A percentile compares a stretch with the other conserved stretches of the same genome.
Evolutionary conservation across 2,888 invertebrate genomes (phyloP).

Genomic region (Geophilus truncorum): DNA sequence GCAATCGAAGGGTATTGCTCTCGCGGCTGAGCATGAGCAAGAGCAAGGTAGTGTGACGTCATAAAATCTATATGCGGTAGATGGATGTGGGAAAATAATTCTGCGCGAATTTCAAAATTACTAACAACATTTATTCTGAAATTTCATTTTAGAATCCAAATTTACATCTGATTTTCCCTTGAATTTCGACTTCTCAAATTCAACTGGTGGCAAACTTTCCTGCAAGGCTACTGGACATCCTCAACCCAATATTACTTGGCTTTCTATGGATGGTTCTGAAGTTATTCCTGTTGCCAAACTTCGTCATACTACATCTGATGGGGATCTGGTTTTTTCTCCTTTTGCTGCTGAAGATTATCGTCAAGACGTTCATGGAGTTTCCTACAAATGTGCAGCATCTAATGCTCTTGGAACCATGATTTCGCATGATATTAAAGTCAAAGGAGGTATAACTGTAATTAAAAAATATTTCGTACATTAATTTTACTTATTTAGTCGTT

Average conservation of each 20-base stretch:
- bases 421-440: background rate
- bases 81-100: no score
- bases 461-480: background rate
- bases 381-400: background rate
- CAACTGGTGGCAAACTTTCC: background rate
- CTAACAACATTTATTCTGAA: no score
- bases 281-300: background rate
- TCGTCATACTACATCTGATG: background rate
- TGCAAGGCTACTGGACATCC: background rate
- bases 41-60: no score
- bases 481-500: background rate
- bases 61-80: no score
- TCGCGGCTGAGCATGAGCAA: no score
- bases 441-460: background rate
- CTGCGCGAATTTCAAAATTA: no score
- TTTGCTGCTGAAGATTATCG: background rate
- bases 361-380: background rate
- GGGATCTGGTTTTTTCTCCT: background rate
- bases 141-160: no score
- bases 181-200: background rate
- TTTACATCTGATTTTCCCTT: no score
- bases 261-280: background rate
- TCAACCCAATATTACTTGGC: background rate
- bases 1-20: no score
- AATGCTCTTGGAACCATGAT: background rate